These are phyloP conservation scores for Drosophila busckii DNA, from an alignment of 1,140 invertebrate species.

Conservation along the genomic window DNA sequence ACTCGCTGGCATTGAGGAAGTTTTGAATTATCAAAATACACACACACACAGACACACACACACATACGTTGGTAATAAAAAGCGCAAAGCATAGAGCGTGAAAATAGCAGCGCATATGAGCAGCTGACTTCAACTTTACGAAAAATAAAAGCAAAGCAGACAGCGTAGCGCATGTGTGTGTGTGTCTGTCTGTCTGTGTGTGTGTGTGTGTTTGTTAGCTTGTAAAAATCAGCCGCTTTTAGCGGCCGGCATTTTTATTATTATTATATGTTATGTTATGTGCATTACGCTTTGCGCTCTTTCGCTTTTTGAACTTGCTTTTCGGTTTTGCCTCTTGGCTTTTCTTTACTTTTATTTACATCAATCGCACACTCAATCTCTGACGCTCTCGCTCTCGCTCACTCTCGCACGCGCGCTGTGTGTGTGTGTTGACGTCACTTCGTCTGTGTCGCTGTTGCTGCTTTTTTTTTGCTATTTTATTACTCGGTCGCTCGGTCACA, in stretches of 20 bases:
- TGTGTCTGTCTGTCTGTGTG: slow-evolving; percentile 25
- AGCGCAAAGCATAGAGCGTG: slow-evolving; percentile 49
- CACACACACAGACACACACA: slow-evolving; percentile 3
- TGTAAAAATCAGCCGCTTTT: slow-evolving; percentile 64
- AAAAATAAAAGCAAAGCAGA: slow-evolving; percentile 55
- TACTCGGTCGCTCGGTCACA: slow-evolving; percentile 65
- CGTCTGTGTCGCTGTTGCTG: slow-evolving; percentile 15
- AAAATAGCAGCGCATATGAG: slow-evolving; percentile 26
- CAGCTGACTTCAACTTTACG: slow-evolving; percentile 66
- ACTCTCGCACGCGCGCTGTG: not conserved
- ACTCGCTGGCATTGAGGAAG: slow-evolving; percentile 56
- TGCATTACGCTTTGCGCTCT: slow-evolving; percentile 41
- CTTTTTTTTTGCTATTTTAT: slow-evolving; percentile 60
- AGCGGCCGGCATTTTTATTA: slow-evolving; percentile 74
- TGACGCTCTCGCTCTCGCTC: slow-evolving; percentile 1
- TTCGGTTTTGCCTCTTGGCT: not conserved
- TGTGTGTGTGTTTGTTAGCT: slow-evolving; percentile 15
- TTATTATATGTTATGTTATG: slow-evolving; percentile 71
- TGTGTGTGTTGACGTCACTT: slow-evolving; percentile 7
- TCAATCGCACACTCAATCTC: slow-evolving; percentile 18
- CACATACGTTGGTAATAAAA: slow-evolving; percentile 16
- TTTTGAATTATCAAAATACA: slow-evolving; percentile 61
- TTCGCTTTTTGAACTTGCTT: slow-evolving; percentile 41
- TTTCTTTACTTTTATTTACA: slow-evolving; percentile 69
- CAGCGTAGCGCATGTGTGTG: slow-evolving; percentile 33